Conservation (phyloP, 1,140 invertebrate species). For the Pseudobourletiella spinata region DNA sequence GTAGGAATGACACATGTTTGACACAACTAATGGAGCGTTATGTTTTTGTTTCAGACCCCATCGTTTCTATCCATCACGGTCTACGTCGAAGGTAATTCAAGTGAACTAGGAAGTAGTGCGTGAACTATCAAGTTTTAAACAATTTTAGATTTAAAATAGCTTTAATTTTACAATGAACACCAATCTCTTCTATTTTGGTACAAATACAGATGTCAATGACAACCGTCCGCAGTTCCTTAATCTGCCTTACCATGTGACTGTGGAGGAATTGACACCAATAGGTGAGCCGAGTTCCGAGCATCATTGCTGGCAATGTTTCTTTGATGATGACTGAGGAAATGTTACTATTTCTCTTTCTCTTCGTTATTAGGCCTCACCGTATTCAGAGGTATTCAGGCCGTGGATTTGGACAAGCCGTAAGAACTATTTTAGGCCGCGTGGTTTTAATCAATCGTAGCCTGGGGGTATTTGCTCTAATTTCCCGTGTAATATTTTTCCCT, state of each 20-base stretch:
- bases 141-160: too few species aligned
- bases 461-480: too few species aligned
- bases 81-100: conserved; percentile 73
- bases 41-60: conserved; percentile 57
- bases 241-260: conserved; percentile 62
- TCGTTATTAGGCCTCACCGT: conserved; percentile 58
- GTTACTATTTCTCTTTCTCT: too few species aligned
- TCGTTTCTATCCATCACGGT: conserved; percentile 73
- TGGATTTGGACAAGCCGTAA: conserved; percentile 49
- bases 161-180: too few species aligned
- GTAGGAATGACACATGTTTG: too few species aligned
- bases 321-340: too few species aligned
- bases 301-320: too few species aligned
- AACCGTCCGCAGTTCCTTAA: conserved; percentile 50
- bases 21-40: too few species aligned
- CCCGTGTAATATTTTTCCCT: conserved; percentile 39
- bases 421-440: not conserved
- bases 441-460: not conserved
- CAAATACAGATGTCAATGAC: conserved; percentile 39
- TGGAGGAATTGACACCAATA: conserved; percentile 67
- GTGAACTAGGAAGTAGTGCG: too few species aligned
- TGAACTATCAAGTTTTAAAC: too few species aligned
- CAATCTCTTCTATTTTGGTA: too few species aligned
- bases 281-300: conserved; percentile 53
- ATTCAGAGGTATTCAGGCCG: conserved; percentile 66